Base-by-base conservation (phyloP, 2,888 invertebrate genomes). In the Chymomyza procnemis region DNA sequence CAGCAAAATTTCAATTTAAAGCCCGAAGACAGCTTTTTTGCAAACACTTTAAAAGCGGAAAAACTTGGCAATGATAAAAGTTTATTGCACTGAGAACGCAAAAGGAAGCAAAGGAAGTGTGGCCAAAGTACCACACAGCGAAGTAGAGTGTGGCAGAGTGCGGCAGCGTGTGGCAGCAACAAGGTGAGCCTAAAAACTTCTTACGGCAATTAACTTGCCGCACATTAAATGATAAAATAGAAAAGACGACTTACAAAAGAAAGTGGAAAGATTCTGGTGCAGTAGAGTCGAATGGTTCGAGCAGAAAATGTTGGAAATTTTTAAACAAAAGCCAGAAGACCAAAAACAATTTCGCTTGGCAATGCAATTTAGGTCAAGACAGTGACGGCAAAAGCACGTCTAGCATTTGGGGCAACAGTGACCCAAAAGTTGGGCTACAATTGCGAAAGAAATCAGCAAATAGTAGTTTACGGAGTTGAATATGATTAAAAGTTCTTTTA, bases 181-280 rank as follows among this genome's bases (percentile, higher is more conserved):
- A 50, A 50, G 50, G 18, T 50, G 50, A 50, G 34, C 34, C 34
- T 41, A 41, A 50, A 50, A 50, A 50, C 6, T 50, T 50, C 50
- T 50, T 50, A 14, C 19, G 67, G 75, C 79, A 84, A 81, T 81
- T 84, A 81, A 81, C 84, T 79, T 79, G 78, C 77, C 73, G 74
- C 75, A 73, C 81, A 79, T 81, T 76, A 76, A 79, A 78, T 79
- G 79, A 79, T 81, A 81, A 79, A 54, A 19, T 21, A 22, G 54
- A 19, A 47, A 8, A 19, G 14, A n/a, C n/a, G 52, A 48, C 66
- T 48, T 52, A 63, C 56, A 71, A 70, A 58, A 56, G 50, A 56
- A 67, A 71, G 69, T 30, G 4, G 30, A 30, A 41, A 9, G 9
- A 12, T 41, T 41, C 12, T 12, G 30, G 6, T 3, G 34, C 3